Conservation (phyloP, 92 coral and sea anemone species). For the Montipora capitata region DNA sequence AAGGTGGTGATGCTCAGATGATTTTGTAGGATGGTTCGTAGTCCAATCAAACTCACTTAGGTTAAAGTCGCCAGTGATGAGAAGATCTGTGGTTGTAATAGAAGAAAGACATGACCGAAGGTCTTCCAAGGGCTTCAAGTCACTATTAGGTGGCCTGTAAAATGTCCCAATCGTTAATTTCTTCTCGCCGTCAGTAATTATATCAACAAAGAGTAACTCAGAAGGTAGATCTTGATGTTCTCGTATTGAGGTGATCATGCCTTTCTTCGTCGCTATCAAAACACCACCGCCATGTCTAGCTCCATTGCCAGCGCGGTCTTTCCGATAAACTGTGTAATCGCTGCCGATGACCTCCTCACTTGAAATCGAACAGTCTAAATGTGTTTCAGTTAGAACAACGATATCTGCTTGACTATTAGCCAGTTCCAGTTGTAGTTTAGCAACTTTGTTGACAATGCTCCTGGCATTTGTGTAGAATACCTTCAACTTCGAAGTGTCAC, state of each 20-base stretch:
- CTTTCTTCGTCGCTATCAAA: background rate
- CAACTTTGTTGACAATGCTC: slow-evolving; percentile 27
- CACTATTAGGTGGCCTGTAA: slow-evolving; percentile 64
- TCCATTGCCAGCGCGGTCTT: background rate
- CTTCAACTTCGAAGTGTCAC: background rate
- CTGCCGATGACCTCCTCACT: background rate
- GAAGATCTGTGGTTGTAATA: slow-evolving; percentile 29
- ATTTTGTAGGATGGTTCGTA: slow-evolving; percentile 13
- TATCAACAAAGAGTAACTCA: slow-evolving; percentile 46
- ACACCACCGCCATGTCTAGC: slow-evolving; percentile 19
- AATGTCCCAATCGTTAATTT: slow-evolving; percentile 53
- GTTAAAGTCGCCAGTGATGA: slow-evolving; percentile 65
- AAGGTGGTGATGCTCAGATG: slow-evolving; percentile 44
- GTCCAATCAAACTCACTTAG: slow-evolving; percentile 51
- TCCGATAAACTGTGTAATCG: slow-evolving; percentile 1
- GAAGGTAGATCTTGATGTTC: slow-evolving; percentile 5
- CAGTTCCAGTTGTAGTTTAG: slow-evolving; percentile 10
- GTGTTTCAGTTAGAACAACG: slow-evolving; percentile 18
- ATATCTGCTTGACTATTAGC: background rate
- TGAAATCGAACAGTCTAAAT: slow-evolving; percentile 9
- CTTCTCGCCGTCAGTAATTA: slow-evolving; percentile 25
- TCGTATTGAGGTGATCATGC: background rate
- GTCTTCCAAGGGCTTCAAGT: slow-evolving; percentile 34
- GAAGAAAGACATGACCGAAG: slow-evolving; percentile 17
- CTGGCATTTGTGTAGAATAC: slow-evolving; percentile 16